These are phyloP conservation scores for Enteromius viviparus DNA, from an alignment of 2,797 vertebrate species.

Conservation along the genomic window DNA sequence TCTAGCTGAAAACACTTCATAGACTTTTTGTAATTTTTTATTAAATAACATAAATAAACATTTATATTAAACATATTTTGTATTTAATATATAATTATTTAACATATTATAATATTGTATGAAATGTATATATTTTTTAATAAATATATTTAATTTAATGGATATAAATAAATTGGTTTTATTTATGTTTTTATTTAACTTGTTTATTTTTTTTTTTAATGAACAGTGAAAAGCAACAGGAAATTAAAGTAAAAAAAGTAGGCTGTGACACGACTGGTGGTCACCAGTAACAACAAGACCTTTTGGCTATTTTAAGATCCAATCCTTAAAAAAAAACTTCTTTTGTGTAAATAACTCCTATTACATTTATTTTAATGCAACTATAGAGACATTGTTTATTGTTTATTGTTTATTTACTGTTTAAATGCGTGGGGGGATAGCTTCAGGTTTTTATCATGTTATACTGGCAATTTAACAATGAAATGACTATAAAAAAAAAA, in stretches of 20 bases:
- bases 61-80: not conserved
- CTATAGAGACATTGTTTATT: not conserved
- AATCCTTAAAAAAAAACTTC: not conserved
- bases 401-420: not conserved
- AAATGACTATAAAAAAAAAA: constrained; percentile 38
- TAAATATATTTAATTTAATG: not conserved
- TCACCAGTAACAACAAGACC: not conserved
- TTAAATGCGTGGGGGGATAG: constrained; percentile 5
- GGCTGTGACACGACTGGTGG: not conserved
- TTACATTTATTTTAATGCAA: not conserved
- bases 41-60: not conserved
- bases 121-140: not conserved
- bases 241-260: not conserved
- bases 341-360: not conserved
- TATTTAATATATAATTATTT: not conserved
- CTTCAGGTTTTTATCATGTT: constrained; percentile 56
- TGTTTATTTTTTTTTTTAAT: not conserved
- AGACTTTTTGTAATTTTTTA: not conserved
- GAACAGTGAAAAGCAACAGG: not conserved
- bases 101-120: not conserved
- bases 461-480: constrained; percentile 30
- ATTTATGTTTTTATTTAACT: not conserved
- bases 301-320: not conserved
- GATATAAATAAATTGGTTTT: not conserved
- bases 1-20: not conserved